These are phyloP conservation scores for Poeciliopsis turneri DNA, from an alignment of 2,797 vertebrate genomes.

Conservation along the genomic window DNA sequence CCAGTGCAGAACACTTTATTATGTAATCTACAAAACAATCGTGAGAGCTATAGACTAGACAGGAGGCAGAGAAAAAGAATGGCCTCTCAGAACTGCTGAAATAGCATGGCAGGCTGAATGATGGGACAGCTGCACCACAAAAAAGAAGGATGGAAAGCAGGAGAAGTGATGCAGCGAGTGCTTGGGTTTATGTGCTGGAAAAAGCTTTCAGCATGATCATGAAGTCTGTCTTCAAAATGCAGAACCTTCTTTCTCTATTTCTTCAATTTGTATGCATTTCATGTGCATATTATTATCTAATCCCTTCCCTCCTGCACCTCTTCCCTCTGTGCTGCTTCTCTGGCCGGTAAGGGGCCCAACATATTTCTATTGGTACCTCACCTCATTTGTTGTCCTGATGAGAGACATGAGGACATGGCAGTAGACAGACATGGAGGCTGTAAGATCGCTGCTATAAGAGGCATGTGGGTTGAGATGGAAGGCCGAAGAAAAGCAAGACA, in stretches of 20 bases:
- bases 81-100: slow-evolving; percentile 52
- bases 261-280: slow-evolving; percentile 20
- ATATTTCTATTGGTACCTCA: slow-evolving; percentile 59
- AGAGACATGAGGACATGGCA: slow-evolving; percentile 47
- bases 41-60: slow-evolving; percentile 17
- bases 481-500: slow-evolving; percentile 33
- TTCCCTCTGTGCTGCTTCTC: slow-evolving; percentile 32
- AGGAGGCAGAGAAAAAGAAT: slow-evolving; percentile 42
- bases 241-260: neutral
- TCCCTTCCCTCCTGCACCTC: slow-evolving; percentile 18
- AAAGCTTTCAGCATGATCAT: slow-evolving; percentile 40
- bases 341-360: slow-evolving; percentile 55
- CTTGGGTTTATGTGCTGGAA: slow-evolving; percentile 20
- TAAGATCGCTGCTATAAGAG: slow-evolving; percentile 4
- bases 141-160: slow-evolving; percentile 24
- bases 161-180: slow-evolving; percentile 32
- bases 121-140: slow-evolving; percentile 33
- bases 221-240: slow-evolving; percentile 23
- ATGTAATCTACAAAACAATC: slow-evolving; percentile 51
- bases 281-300: slow-evolving; percentile 34
- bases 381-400: slow-evolving; percentile 74
- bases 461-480: slow-evolving; percentile 18
- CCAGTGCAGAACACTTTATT: slow-evolving; percentile 38
- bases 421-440: slow-evolving; percentile 39
- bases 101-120: slow-evolving; percentile 34